Conservation (phyloP, 2,797 vertebrate species). For the Thaleichthys pacificus region DNA sequence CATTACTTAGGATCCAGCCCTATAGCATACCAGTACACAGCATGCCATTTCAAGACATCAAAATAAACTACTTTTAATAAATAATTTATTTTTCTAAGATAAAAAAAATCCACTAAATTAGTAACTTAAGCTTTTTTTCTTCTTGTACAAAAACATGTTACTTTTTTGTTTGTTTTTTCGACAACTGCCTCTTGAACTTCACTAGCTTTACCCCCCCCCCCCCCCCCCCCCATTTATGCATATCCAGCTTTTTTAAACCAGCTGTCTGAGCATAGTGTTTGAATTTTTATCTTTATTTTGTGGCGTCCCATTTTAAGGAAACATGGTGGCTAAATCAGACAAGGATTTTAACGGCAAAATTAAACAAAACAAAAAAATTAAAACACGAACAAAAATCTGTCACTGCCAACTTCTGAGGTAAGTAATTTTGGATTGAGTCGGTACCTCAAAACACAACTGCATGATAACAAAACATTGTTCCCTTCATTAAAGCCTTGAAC, state of each 20-base stretch:
- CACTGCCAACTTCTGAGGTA: conserved; percentile 67
- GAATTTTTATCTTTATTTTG: conserved; percentile 69
- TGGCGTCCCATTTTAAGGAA: conserved; percentile 74
- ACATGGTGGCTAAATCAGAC: conserved; percentile 61
- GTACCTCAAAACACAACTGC: conserved; percentile 66
- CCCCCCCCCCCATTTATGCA: conserved; percentile 53
- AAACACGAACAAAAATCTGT: conserved; percentile 39
- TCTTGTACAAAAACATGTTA: conserved; percentile 79
- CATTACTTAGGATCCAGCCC: background rate
- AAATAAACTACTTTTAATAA: conserved; percentile 90
- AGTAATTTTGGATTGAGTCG: conserved; percentile 67
- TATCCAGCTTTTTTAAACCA: conserved; percentile 65
- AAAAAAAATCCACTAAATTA: conserved; percentile 79
- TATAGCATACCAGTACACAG: conserved; percentile 41
- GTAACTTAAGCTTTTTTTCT: conserved; percentile 67
- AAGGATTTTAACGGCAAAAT: conserved; percentile 50
- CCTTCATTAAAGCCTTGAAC: conserved; percentile 86
- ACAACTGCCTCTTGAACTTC: conserved; percentile 14
- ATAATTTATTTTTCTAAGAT: conserved; percentile 83
- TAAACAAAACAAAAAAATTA: conserved; percentile 35
- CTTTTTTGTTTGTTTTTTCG: conserved; percentile 41
- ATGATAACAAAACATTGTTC: conserved; percentile 75
- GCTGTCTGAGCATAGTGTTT: conserved; percentile 62
- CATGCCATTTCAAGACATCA: conserved; percentile 56
- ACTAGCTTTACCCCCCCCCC: conserved; percentile 8